These are phyloP conservation scores for Microchirus variegatus DNA, from an alignment of 2,797 vertebrate species.

Conservation along the genomic window DNA sequence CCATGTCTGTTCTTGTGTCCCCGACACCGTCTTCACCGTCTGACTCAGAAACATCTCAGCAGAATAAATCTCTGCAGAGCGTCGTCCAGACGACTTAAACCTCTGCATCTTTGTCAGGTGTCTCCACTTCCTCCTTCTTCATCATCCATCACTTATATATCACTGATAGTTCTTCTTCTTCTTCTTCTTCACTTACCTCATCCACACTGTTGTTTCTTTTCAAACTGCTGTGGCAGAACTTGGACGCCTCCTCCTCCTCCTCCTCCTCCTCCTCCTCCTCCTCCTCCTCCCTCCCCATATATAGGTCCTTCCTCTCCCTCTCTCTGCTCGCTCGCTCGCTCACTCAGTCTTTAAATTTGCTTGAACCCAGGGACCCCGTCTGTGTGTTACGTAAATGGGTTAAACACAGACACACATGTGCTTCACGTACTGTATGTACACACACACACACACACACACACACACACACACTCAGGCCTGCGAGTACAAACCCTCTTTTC, in stretches of 20 bases:
- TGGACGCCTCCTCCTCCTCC: constrained; percentile 28
- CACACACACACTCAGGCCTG: constrained; percentile 58
- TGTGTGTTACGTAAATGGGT: constrained; percentile 74
- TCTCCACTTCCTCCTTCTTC: constrained; percentile 13
- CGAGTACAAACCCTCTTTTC: constrained; percentile 61
- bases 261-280: constrained; percentile 52
- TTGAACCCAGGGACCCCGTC: constrained; percentile 71
- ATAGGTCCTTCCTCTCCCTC: constrained; percentile 60
- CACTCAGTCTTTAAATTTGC: constrained; percentile 73
- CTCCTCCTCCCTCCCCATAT: constrained; percentile 45
- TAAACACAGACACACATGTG: constrained; percentile 75
- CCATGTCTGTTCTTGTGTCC: constrained; percentile 57
- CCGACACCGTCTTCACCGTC: constrained; percentile 29
- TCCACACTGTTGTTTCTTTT: constrained; percentile 37
- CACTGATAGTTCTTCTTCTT: constrained; percentile 43
- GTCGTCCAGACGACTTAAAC: constrained; percentile 41
- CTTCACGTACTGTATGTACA: constrained; percentile 64
- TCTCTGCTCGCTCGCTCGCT: constrained; percentile 35
- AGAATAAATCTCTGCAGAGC: constrained; percentile 10
- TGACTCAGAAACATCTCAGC: constrained; percentile 32
- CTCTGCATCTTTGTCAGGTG: constrained; percentile 53
- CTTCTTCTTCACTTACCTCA: constrained; percentile 49
- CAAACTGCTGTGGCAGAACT: constrained; percentile 50
- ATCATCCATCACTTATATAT: constrained; percentile 21
- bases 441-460: constrained; percentile 61